Conservation (phyloP, 92 coral and sea anemone species). For the Actinernus sp. region DNA sequence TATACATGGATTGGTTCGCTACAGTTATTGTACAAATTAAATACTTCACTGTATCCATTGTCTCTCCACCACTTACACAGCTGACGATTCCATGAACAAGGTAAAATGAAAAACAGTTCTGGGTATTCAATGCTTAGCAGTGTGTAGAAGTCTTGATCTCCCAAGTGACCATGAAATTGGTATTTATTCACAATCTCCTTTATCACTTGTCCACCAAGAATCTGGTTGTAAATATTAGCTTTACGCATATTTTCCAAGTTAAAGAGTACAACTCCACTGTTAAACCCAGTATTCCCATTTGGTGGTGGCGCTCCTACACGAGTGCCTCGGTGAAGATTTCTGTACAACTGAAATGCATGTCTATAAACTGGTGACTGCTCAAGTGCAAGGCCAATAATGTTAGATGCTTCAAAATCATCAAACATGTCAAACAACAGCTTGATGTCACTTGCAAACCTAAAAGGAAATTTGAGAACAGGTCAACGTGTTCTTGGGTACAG, state of each 20-base stretch:
- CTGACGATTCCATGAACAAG: conserved; percentile 97
- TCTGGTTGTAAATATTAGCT: conserved; percentile 55
- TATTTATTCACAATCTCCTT: conserved; percentile 64
- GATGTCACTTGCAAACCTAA: conserved; percentile 80
- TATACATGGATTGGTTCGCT: conserved; percentile 81
- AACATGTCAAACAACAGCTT: conserved; percentile 82
- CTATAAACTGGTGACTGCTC: conserved; percentile 91
- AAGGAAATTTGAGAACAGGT: background rate
- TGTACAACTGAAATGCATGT: conserved; percentile 67
- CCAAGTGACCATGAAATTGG: conserved; percentile 81
- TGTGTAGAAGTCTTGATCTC: conserved; percentile 93
- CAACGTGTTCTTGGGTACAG: too few species aligned
- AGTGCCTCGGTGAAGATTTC: conserved; percentile 63
- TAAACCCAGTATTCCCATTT: conserved; percentile 85
- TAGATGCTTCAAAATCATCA: conserved; percentile 58
- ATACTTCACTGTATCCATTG: conserved; percentile 74
- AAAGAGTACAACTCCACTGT: conserved; percentile 85
- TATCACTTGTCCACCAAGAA: conserved; percentile 25
- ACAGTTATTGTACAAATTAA: conserved; percentile 77
- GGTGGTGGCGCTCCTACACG: conserved; percentile 87
- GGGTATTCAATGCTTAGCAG: conserved; percentile 68
- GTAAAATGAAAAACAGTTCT: conserved; percentile 75
- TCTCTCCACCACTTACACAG: conserved; percentile 86
- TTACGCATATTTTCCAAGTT: conserved; percentile 73
- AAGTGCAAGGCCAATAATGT: conserved; percentile 77